Evolutionary conservation across 2,113 vertebrate species (phyloP).

Genomic region (Mormyrus iriodes): DNA sequence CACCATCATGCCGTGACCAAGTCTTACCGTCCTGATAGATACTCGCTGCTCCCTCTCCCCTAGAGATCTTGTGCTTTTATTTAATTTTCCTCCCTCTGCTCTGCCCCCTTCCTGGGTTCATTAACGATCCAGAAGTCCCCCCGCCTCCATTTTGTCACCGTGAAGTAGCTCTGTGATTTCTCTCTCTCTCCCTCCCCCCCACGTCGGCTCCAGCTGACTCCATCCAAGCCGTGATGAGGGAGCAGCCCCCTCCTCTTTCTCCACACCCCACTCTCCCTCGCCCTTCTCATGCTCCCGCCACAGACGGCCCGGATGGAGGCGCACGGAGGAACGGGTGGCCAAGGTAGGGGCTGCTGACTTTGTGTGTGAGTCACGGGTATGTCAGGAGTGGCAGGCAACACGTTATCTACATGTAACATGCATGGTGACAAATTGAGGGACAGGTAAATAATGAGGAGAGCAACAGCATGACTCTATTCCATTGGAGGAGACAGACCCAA

Average conservation of each 20-base stretch:
- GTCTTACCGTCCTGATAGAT: neutral
- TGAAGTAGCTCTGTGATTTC: neutral
- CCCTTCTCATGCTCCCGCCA: conserved; percentile 50
- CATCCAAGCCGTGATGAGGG: conserved; percentile 18
- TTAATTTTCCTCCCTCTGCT: neutral
- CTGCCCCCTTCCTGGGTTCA: neutral
- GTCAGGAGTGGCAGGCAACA: neutral
- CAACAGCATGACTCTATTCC: neutral
- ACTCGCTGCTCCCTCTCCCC: neutral
- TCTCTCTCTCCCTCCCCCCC: neutral
- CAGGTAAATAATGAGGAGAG: neutral
- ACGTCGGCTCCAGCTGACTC: conserved; percentile 30
- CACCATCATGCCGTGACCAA: neutral
- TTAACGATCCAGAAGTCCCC: neutral
- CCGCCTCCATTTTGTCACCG: neutral
- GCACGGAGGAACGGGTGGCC: conserved; percentile 65
- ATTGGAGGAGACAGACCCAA: neutral
- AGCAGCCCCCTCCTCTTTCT: neutral
- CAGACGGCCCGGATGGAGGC: conserved; percentile 75
- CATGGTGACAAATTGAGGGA: neutral
- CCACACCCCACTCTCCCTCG: neutral
- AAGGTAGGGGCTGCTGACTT: conserved; percentile 61
- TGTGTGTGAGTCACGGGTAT: neutral
- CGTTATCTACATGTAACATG: neutral
- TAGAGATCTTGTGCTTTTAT: neutral